Conservation (phyloP, 2,113 vertebrate species). For the Sakesphorus luctuosus region DNA sequence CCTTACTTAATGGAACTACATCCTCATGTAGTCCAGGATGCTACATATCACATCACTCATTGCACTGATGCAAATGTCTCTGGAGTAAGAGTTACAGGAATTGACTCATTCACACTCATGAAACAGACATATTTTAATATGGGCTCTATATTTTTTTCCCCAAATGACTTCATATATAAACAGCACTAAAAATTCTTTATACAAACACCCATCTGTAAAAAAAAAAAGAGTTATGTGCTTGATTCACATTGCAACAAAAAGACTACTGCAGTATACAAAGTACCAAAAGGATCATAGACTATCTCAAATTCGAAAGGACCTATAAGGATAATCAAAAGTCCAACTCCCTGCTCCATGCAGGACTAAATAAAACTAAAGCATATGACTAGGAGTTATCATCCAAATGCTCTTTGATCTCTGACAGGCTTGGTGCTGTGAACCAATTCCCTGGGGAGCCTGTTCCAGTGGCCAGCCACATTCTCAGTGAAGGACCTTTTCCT, state of each 20-base stretch:
- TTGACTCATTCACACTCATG: neutral
- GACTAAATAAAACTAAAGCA: neutral
- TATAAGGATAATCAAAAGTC: neutral
- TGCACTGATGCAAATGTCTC: neutral
- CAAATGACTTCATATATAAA: neutral
- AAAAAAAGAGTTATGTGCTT: neutral
- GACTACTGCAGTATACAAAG: neutral
- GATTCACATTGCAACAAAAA: neutral
- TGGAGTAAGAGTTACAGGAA: neutral
- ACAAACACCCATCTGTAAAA: neutral
- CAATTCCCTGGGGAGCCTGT: neutral
- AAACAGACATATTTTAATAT: neutral
- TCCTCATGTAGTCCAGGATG: neutral
- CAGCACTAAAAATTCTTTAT: neutral
- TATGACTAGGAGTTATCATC: neutral
- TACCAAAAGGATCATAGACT: neutral
- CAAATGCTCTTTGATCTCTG: neutral
- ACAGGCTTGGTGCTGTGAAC: neutral
- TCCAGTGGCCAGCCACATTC: neutral
- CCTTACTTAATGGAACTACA: accelerated
- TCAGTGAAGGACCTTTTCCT: neutral
- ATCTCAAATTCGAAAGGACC: neutral
- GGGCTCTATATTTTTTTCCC: neutral
- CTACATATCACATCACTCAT: neutral
- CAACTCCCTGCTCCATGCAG: neutral